Conservation (phyloP, 2,797 vertebrate genomes). For the Orientallactaga sibirica region DNA sequence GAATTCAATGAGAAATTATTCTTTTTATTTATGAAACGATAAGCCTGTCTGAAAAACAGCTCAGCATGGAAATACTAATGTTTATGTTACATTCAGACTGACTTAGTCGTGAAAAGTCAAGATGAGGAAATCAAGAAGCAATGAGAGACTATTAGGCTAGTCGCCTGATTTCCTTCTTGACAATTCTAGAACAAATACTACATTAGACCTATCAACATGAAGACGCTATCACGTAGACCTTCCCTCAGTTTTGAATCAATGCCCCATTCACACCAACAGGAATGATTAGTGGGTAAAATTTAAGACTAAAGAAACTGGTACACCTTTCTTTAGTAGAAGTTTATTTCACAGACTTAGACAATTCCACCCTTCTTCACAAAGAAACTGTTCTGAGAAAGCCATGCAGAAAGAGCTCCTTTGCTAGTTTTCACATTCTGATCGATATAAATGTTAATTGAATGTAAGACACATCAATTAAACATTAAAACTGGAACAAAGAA, state of each 20-base stretch:
- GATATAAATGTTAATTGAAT: constrained; percentile 42
- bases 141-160: constrained; percentile 58
- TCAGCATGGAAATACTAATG: constrained; percentile 10
- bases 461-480: constrained; percentile 32
- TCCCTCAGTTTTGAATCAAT: constrained; percentile 15
- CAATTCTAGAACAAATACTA: constrained; percentile 48
- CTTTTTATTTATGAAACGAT: constrained; percentile 54
- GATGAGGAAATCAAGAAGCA: constrained; percentile 45
- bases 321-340: background rate
- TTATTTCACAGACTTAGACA: constrained; percentile 22
- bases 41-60: constrained; percentile 46
- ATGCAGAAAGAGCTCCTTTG: background rate
- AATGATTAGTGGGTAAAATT: background rate
- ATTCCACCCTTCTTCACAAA: background rate
- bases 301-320: background rate
- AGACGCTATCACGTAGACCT: background rate
- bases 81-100: constrained; percentile 43
- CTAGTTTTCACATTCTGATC: constrained; percentile 47
- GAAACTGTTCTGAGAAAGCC: background rate
- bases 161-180: constrained; percentile 48
- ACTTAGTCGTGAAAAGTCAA: constrained; percentile 47
- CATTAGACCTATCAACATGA: constrained; percentile 12
- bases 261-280: background rate
- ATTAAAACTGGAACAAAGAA: background rate
- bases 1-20: background rate